Base-by-base conservation (phyloP, 2,888 invertebrate species). In the Lasius fuliginosus region DNA sequence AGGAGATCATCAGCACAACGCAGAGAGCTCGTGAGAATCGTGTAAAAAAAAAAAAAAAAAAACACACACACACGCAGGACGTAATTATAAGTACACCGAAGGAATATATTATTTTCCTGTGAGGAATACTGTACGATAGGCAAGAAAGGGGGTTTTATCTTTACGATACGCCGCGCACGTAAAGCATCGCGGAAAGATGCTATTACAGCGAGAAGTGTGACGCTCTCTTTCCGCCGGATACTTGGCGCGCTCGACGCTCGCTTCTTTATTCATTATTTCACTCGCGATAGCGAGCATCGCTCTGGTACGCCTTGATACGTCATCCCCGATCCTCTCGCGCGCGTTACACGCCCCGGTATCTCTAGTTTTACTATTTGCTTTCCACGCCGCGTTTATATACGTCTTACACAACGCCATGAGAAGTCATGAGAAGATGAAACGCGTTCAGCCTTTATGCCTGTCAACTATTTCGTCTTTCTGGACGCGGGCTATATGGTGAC, bases 221-320 rank as follows among this genome's bases (percentile, higher is more conserved):
- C 33, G 60, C 36, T 58, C 69, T 46, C 53, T 56, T 60, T 40
- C 42, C 30, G 58, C 30, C 23, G 73, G 79, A 77, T 77, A 68
- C 30, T 77, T 77, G 1, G 42, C 77, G 58, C 30, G 42, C 23
- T 18, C 30, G 4, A 56, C 67, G 18, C 49, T 74, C 69, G 64
- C 49, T 86, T 71, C 84, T 65, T 86, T 86, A 86, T 86, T 86
- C 86, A 86, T 86, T 82, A 85, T 86, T 85, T 71, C 82, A 62
- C 65, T 85, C 81, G 68, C 46, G 62, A 75, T 81, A 42, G 46
- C 67, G 64, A 36, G 36, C 30, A 8, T 5, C 46, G n/a, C 46
- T 62, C 46, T 46, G 46, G 18, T 49, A 49, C 18, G 42, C 42
- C 23, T 75, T 58, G 73, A 0, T 76, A 83, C 67, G 64, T 71